These are phyloP conservation scores for Xyliphius kryptos DNA, from an alignment of 2,113 vertebrate species.

Conservation along the genomic window DNA sequence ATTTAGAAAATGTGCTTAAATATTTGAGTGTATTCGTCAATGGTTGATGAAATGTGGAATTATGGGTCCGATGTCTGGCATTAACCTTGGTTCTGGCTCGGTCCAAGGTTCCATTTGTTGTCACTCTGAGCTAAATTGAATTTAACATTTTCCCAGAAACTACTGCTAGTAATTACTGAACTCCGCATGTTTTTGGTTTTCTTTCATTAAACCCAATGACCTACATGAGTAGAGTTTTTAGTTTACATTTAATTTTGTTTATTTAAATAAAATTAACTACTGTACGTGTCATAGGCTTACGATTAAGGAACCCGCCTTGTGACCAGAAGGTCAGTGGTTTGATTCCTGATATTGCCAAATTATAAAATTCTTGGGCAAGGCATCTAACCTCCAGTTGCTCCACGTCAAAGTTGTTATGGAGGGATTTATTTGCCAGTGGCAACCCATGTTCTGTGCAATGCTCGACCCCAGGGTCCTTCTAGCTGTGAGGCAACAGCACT, in stretches of 20 bases:
- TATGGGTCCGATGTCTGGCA: slow-evolving; percentile 46
- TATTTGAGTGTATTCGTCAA: slow-evolving; percentile 59
- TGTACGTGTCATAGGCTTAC: too few species aligned
- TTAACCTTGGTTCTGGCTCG: slow-evolving; percentile 28
- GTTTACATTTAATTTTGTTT: slow-evolving; percentile 10
- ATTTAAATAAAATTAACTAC: not conserved
- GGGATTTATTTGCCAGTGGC: too few species aligned
- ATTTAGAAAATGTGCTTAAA: slow-evolving; percentile 60
- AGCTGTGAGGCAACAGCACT: too few species aligned
- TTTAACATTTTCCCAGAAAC: slow-evolving; percentile 21
- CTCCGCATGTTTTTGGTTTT: slow-evolving; percentile 36
- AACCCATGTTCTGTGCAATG: too few species aligned
- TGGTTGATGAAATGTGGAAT: slow-evolving; percentile 55
- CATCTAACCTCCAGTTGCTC: too few species aligned
- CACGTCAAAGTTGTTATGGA: too few species aligned
- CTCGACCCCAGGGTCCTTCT: too few species aligned
- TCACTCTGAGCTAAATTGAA: slow-evolving; percentile 42
- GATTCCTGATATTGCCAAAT: too few species aligned
- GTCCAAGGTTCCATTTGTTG: slow-evolving; percentile 40
- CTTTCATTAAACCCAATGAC: slow-evolving; percentile 27
- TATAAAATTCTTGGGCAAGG: too few species aligned
- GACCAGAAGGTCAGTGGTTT: too few species aligned
- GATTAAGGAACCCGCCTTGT: too few species aligned
- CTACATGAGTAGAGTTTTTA: slow-evolving; percentile 29
- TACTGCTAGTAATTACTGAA: slow-evolving; percentile 33